Evolutionary conservation across 2,888 invertebrate genomes (phyloP).

Genomic region (Watsonalla binaria): DNA sequence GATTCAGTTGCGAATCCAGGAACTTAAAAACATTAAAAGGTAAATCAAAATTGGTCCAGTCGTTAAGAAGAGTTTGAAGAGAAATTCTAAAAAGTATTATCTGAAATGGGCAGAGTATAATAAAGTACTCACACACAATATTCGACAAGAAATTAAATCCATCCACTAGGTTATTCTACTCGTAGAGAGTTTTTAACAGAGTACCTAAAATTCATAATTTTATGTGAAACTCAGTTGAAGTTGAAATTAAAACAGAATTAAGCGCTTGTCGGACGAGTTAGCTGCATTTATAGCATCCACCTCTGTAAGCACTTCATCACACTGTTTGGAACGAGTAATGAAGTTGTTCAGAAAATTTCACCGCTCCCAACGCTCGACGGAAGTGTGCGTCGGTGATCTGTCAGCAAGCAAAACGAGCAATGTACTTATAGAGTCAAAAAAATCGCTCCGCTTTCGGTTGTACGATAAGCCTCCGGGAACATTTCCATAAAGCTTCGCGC

Average conservation of each 20-base stretch:
- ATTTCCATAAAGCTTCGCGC: conserved; percentile 43
- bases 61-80: too few relatives aligned
- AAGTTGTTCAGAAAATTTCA: not conserved
- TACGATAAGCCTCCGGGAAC: conserved; percentile 7
- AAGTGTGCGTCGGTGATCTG: conserved; percentile 1
- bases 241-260: conserved; percentile 48
- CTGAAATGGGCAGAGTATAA: too few relatives aligned
- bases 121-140: not conserved
- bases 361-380: not conserved
- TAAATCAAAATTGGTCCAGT: too few relatives aligned
- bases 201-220: conserved; percentile 36
- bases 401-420: not conserved
- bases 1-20: too few relatives aligned
- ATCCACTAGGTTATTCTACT: too few relatives aligned
- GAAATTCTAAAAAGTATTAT: too few relatives aligned
- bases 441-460: conserved; percentile 9
- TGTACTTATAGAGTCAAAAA: not conserved
- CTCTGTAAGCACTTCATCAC: not conserved
- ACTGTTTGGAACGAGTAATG: not conserved
- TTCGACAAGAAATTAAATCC: not conserved
- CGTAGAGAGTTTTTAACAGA: conserved; percentile 4
- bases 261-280: conserved; percentile 33
- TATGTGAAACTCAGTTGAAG: conserved; percentile 34
- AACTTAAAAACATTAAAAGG: too few relatives aligned
- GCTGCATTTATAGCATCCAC: conserved; percentile 36